A percentile compares a stretch with the other conserved stretches of the same genome.
Evolutionary conservation across 2,888 invertebrate species (phyloP).

Genomic region (Leptothorax acervorum): DNA sequence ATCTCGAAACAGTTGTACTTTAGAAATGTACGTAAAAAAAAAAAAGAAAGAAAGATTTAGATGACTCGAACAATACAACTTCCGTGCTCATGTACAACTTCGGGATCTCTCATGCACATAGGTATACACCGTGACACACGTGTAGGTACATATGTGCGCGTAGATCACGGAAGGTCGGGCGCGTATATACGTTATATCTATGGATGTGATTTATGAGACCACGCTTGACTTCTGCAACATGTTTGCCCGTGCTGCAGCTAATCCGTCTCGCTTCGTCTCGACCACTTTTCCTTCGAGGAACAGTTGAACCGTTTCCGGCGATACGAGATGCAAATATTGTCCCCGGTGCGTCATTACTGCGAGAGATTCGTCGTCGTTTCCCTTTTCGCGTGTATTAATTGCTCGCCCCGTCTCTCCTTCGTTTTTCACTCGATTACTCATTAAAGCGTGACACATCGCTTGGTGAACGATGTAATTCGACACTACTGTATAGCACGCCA

Average conservation of each 20-base stretch:
- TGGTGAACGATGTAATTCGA: conserved; percentile 23
- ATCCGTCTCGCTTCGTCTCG: conserved; percentile 60
- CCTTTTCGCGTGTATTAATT: background rate
- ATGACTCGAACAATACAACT: background rate
- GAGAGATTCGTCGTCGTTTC: conserved; percentile 11
- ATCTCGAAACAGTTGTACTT: background rate
- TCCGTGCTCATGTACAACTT: background rate
- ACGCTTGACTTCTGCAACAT: conserved; percentile 57
- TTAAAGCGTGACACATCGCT: background rate
- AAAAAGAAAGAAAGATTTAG: background rate
- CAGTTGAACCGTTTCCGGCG: conserved; percentile 12
- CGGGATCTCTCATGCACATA: background rate
- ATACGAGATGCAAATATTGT: conserved; percentile 37
- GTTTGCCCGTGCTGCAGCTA: conserved; percentile 54
- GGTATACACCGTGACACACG: background rate
- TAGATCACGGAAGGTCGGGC: conserved; percentile 45
- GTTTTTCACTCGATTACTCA: conserved; percentile 2
- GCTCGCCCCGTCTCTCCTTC: conserved; percentile 12
- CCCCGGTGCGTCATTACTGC: background rate
- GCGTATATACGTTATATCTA: conserved; percentile 59
- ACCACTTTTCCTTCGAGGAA: conserved; percentile 44
- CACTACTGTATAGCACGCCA: background rate
- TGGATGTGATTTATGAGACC: conserved; percentile 73
- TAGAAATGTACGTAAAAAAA: background rate
- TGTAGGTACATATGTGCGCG: conserved; percentile 21